Evolutionary conservation across 2,888 invertebrate species (phyloP).

Genomic region (Hermodice carunculata): DNA sequence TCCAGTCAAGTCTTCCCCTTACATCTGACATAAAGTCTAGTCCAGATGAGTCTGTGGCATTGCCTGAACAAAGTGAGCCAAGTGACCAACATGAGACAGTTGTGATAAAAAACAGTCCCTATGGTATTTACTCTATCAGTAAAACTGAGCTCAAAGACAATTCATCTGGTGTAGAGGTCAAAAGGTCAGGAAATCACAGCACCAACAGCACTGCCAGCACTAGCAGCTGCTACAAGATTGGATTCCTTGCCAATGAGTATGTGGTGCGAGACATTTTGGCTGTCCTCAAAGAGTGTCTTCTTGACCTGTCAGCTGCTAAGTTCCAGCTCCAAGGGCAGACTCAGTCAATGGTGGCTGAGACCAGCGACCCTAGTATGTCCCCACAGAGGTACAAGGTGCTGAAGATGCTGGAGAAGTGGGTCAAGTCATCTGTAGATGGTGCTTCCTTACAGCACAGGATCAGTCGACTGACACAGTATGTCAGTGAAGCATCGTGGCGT

Average conservation of each 20-base stretch:
- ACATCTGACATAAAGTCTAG: no score
- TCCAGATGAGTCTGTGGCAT: no score
- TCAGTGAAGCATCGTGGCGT: conserved; percentile 81
- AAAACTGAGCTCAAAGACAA: conserved; percentile 15
- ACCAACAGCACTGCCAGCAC: conserved; percentile 13
- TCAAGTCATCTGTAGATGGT: conserved; percentile 49
- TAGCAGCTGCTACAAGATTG: conserved; percentile 37
- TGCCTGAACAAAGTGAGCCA: no score
- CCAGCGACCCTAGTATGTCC: not conserved
- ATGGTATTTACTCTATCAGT: conserved; percentile 6
- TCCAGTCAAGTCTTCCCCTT: no score
- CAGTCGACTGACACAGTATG: conserved; percentile 71
- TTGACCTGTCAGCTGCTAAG: conserved; percentile 42
- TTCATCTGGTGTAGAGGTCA: not conserved
- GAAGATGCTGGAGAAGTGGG: conserved; percentile 41
- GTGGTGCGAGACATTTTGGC: conserved; percentile 58
- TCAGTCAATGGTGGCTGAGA: not conserved
- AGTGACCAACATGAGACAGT: not conserved
- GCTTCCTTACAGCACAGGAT: conserved; percentile 64
- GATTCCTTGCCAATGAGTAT: conserved; percentile 60
- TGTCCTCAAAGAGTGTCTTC: conserved; percentile 56
- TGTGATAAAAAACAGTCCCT: not conserved
- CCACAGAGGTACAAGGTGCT: not conserved
- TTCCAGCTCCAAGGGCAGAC: not conserved
- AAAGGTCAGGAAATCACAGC: conserved; percentile 10